Base-by-base conservation (phyloP, 2,113 vertebrate species). In the Pycnonotus jocosus region DNA sequence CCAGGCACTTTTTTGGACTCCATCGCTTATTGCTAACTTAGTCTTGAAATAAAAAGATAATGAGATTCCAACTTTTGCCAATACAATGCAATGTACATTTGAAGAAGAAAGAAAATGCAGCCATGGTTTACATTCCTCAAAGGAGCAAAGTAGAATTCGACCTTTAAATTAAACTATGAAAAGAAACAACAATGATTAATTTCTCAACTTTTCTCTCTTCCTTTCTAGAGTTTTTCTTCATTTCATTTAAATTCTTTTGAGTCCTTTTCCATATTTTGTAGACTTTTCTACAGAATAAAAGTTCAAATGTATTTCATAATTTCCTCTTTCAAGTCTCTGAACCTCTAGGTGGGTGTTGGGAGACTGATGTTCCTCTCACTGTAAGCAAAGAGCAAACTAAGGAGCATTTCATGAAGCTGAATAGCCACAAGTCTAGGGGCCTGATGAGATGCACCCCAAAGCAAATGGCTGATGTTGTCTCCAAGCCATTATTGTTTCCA, bases 171-270 rank as follows among this genome's bases (percentile, higher is more conserved):
- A 94, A 96, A 89, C 74, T 61, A 88, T 81, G 96, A 95, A 96
- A 83, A 19, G 16, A 73, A 58, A 62, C 95, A 93, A 96, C 78
- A 97, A 80, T 94, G 64, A 84, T 80, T 73, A n/a, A 86, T 89
- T 95, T 97, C 83, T 35, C 33, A 54, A 40, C 51, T 64, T 33
- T 51, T 82, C 38, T 74, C 53, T 92, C 76, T 96, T 95, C 11
- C 81, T 93, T 94, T 94, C 87, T 93, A 94, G 95, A 89, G 38
- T 77, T 70, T 60, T 92, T n/a, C 10, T 96, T 53, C 81, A 95
- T 97, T 97, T 98, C 64, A 96, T 97, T 97, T 96, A 96, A 97
- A 97, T 96, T 94, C 33, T 96, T 97, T 97, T 95, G 31, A 95
- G 90, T 95, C 92, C 62, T 91, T 95, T 66, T 71, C 95, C 84